Conservation (phyloP, 1,140 invertebrate species). For the Conopomorpha cramerella region DNA sequence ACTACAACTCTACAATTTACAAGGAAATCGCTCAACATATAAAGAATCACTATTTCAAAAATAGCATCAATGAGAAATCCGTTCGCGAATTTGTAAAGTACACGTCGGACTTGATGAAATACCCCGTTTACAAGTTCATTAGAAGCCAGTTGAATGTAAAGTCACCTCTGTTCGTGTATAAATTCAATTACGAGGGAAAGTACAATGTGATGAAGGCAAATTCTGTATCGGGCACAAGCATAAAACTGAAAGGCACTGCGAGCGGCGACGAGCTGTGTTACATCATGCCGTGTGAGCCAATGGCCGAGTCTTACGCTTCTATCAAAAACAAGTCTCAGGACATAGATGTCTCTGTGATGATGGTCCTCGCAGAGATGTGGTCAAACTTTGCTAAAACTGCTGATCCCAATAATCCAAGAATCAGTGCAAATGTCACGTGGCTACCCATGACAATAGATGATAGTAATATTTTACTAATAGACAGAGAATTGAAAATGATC, state of each 20-base stretch:
- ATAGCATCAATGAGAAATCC: slow-evolving; percentile 15
- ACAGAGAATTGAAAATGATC: slow-evolving; percentile 16
- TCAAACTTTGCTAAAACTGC: slow-evolving; percentile 52
- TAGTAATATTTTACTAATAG: slow-evolving; percentile 26
- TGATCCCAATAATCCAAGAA: slow-evolving; percentile 24
- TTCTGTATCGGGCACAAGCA: slow-evolving; percentile 14
- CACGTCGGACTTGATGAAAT: slow-evolving; percentile 26
- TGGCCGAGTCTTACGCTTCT: slow-evolving; percentile 30
- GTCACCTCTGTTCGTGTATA: slow-evolving; percentile 28
- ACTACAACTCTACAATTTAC: slow-evolving; percentile 18
- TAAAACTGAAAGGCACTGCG: slow-evolving; percentile 27
- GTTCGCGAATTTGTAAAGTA: slow-evolving; percentile 23
- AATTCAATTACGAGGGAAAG: slow-evolving; percentile 35
- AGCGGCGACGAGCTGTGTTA: slow-evolving; percentile 46
- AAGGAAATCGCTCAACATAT: slow-evolving; percentile 18
- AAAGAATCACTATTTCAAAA: slow-evolving; percentile 26
- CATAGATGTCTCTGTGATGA: slow-evolving; percentile 30
- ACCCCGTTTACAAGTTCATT: slow-evolving; percentile 36
- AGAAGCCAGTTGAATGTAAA: slow-evolving; percentile 9
- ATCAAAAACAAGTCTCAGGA: slow-evolving; percentile 14
- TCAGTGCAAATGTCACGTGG: slow-evolving; percentile 18
- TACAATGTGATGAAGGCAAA: slow-evolving; percentile 31
- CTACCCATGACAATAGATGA: slow-evolving; percentile 17
- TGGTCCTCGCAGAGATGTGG: slow-evolving; percentile 41
- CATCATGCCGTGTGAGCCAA: slow-evolving; percentile 35